These are phyloP conservation scores for Lasioglossum zephyrum DNA, from an alignment of 2,888 invertebrate genomes.

Conservation along the genomic window DNA sequence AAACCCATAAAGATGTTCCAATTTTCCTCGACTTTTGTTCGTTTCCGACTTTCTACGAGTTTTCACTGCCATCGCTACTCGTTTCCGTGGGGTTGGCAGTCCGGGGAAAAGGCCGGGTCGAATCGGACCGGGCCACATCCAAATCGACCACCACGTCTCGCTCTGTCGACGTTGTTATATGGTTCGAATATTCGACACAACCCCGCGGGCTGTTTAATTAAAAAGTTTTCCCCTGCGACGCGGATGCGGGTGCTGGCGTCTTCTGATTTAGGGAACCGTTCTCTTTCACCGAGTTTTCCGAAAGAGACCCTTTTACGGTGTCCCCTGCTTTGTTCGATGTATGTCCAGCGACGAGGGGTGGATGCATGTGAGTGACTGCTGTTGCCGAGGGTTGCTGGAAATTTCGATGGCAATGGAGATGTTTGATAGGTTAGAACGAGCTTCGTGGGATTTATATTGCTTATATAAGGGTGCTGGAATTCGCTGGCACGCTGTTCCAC, in stretches of 20 bases:
- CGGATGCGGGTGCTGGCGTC: constrained; percentile 22
- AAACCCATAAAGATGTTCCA: background rate
- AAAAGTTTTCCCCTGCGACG: constrained; percentile 55
- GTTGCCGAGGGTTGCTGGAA: constrained; percentile 1
- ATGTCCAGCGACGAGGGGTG: background rate
- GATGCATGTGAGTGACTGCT: constrained; percentile 2
- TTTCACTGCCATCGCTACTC: background rate
- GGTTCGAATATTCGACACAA: constrained; percentile 38
- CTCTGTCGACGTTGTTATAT: constrained; percentile 39
- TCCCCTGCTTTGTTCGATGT: background rate
- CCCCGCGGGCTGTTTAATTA: constrained; percentile 67
- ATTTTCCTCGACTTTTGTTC: background rate
- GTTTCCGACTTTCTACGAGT: background rate
- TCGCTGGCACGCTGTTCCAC: background rate
- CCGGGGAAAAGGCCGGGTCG: background rate
- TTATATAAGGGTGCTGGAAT: background rate
- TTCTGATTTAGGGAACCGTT: constrained; percentile 42
- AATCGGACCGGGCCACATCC: constrained; percentile 5
- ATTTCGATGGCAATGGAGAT: constrained; percentile 4
- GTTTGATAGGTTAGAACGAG: constrained; percentile 13
- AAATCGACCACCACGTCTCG: constrained; percentile 57
- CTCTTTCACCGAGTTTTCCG: constrained; percentile 4
- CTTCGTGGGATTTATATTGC: constrained; percentile 5
- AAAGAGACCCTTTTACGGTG: background rate
- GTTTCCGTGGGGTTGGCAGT: background rate